Evolutionary conservation across 2,113 vertebrate species (phyloP).

Genomic region (Suncus etruscus): DNA sequence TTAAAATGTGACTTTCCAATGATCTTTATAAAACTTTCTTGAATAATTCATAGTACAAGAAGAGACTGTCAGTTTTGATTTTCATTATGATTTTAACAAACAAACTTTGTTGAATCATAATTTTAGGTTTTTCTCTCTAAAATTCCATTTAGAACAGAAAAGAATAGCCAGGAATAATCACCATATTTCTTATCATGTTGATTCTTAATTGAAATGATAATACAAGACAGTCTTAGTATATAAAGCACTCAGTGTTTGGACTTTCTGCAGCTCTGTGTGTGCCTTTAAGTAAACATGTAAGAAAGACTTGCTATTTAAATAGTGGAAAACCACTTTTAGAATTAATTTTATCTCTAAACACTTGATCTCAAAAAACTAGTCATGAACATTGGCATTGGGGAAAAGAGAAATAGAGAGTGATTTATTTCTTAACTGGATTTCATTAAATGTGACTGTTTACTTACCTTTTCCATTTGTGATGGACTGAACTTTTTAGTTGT

Average conservation of each 20-base stretch:
- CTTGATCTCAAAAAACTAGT: conserved; percentile 72
- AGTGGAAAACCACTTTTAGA: conserved; percentile 78
- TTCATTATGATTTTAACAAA: conserved; percentile 55
- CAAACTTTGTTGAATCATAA: conserved; percentile 46
- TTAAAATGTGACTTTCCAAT: conserved; percentile 33
- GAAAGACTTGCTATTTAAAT: conserved; percentile 80
- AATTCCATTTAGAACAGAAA: conserved; percentile 61
- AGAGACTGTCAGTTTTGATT: neutral
- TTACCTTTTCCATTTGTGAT: conserved; percentile 75
- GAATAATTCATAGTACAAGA: neutral
- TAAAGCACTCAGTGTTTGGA: conserved; percentile 78
- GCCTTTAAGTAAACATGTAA: conserved; percentile 78
- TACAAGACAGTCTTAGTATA: conserved; percentile 69
- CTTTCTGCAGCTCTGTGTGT: conserved; percentile 62
- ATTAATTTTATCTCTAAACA: conserved; percentile 82
- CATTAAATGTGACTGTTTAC: conserved; percentile 82
- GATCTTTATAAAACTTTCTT: neutral
- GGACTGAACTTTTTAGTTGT: conserved; percentile 80
- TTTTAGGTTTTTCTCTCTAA: conserved; percentile 67
- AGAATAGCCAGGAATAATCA: neutral
- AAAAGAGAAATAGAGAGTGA: conserved; percentile 77
- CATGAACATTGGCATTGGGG: conserved; percentile 73
- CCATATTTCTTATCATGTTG: conserved; percentile 70
- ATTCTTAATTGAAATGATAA: conserved; percentile 65
- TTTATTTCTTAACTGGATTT: conserved; percentile 81